Conservation (phyloP, 2,797 vertebrate genomes). For the Channa striata region DNA sequence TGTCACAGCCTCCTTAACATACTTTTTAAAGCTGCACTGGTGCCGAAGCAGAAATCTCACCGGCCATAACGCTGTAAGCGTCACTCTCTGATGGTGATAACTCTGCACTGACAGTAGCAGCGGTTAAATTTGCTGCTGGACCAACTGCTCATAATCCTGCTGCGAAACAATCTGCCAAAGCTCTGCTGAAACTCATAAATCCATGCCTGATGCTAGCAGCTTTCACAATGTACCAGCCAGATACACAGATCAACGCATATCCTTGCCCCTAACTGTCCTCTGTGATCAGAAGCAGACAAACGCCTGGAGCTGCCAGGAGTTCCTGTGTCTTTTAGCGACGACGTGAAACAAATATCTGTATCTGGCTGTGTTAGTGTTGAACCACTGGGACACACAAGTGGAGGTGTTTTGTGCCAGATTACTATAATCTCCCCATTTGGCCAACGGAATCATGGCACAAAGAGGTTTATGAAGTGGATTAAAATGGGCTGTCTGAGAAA, state of each 20-base stretch:
- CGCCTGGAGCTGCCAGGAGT: neutral
- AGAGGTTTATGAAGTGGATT: conserved; percentile 68
- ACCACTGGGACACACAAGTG: conserved; percentile 28
- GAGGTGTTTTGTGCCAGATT: conserved; percentile 71
- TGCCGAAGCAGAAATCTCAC: conserved; percentile 6
- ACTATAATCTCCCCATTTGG: conserved; percentile 76
- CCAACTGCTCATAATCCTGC: conserved; percentile 44
- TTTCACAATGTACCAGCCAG: conserved; percentile 36
- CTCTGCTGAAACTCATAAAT: conserved; percentile 27
- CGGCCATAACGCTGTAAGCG: conserved; percentile 1
- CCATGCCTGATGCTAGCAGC: conserved; percentile 16
- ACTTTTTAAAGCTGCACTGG: conserved; percentile 30
- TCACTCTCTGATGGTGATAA: conserved; percentile 27
- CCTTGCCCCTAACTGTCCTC: conserved; percentile 14
- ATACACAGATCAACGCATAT: conserved; percentile 32
- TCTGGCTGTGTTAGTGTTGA: conserved; percentile 19
- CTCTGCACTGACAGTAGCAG: conserved; percentile 10
- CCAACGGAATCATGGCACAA: conserved; percentile 48
- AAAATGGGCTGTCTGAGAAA: conserved; percentile 40
- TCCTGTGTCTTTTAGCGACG: conserved; percentile 25
- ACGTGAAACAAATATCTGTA: conserved; percentile 19
- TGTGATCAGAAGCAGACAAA: conserved; percentile 36
- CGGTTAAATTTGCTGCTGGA: conserved; percentile 22
- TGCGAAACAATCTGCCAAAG: conserved; percentile 41
- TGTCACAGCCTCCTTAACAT: neutral